Percentiles rank a stretch among this genome's conserved stretches.
Conservation (phyloP, 2,113 vertebrate species). For the Tichodroma muraria region DNA sequence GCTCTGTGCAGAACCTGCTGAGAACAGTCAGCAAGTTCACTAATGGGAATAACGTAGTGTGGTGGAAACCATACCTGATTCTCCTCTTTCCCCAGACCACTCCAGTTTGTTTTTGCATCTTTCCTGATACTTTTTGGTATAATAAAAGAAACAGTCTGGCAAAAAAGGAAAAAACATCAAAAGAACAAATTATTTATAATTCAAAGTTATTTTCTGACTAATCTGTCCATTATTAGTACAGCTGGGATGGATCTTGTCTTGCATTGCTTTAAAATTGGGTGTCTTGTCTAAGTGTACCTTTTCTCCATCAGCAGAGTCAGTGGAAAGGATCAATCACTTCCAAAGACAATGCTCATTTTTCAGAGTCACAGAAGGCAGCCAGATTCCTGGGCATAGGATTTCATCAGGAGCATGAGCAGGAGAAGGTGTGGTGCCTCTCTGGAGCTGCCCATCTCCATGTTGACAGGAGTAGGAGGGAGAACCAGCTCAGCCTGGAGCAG, state of each 20-base stretch:
- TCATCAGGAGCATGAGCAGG: background rate
- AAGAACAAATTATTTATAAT: background rate
- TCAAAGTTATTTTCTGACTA: background rate
- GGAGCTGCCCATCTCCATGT: background rate
- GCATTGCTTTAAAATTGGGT: background rate
- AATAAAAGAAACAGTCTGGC: background rate
- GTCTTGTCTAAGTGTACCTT: background rate
- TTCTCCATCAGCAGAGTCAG: background rate
- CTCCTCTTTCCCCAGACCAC: background rate
- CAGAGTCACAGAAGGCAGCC: background rate
- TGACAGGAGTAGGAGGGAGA: background rate
- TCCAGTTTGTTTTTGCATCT: background rate
- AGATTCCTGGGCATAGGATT: background rate
- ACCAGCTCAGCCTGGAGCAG: background rate
- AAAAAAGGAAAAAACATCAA: background rate
- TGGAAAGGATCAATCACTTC: background rate
- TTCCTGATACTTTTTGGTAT: background rate
- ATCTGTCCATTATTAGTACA: background rate
- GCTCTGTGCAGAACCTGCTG: background rate
- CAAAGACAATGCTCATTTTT: background rate
- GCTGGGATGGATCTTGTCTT: background rate
- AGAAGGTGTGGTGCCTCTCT: background rate
- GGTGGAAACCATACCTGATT: background rate
- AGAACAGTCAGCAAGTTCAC: background rate
- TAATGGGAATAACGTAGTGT: rapidly evolving